phyloP scores from a whole-genome alignment of 2,797 vertebrate species.

The Cossypha caffra region DNA sequence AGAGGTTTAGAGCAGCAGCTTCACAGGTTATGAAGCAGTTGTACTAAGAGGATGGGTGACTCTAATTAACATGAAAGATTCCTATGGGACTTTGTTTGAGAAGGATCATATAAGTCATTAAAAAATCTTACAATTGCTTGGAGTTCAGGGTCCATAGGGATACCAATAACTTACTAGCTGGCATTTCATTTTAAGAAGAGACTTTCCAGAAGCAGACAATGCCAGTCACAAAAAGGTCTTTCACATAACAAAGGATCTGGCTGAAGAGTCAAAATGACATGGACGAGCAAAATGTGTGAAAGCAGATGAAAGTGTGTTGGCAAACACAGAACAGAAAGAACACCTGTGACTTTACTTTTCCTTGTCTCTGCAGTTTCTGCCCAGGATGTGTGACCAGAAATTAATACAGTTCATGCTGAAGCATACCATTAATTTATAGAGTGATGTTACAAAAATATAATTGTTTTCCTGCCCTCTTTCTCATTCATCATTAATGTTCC shows the following conservation, averaged over 20 bases:
- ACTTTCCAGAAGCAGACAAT: neutral
- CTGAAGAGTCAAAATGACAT: neutral
- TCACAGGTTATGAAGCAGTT: neutral
- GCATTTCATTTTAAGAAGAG: neutral
- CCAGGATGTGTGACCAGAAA: neutral
- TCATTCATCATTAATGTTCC: neutral
- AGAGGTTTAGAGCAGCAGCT: neutral
- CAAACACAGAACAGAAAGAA: neutral
- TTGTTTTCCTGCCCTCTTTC: neutral
- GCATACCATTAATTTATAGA: neutral
- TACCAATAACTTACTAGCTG: neutral
- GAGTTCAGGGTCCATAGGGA: neutral
- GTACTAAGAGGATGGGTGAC: neutral
- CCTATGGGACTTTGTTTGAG: neutral
- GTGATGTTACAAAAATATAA: neutral
- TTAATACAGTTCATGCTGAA: neutral
- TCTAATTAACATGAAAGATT: neutral
- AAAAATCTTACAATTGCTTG: neutral
- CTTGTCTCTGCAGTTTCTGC: neutral
- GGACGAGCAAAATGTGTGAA: neutral
- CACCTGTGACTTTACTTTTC: neutral
- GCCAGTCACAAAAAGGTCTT: neutral
- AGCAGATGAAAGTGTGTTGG: neutral
- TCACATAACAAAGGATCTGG: neutral
- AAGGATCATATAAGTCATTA: neutral